These are phyloP conservation scores for Notodonta ziczac DNA, from an alignment of 2,888 invertebrate genomes.

Conservation along the genomic window DNA sequence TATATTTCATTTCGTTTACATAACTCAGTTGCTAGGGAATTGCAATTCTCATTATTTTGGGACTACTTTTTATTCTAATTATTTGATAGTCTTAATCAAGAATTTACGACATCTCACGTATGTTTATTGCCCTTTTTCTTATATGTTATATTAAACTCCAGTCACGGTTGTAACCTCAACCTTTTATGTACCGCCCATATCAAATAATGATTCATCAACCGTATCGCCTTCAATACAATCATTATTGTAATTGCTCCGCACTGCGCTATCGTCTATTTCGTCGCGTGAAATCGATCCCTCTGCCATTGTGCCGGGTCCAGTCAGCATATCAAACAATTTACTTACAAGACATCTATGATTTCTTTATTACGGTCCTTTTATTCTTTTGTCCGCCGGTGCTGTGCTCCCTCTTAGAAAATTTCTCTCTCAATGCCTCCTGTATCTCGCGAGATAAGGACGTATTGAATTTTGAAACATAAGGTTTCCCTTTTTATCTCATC, in stretches of 20 bases:
- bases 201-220: slow-evolving; percentile 47
- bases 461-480: slow-evolving; percentile 77
- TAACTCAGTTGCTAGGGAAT: neutral
- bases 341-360: slow-evolving; percentile 70
- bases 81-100: no score
- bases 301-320: slow-evolving; percentile 30
- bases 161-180: neutral
- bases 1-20: neutral
- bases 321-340: slow-evolving; percentile 74
- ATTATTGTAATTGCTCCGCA: slow-evolving; percentile 65
- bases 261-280: slow-evolving; percentile 47
- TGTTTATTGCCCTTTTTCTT: neutral
- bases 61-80: neutral
- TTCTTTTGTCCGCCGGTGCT: slow-evolving; percentile 62
- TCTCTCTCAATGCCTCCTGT: slow-evolving; percentile 57
- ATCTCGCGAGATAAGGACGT: slow-evolving; percentile 66
- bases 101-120: neutral
- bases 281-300: slow-evolving; percentile 45
- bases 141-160: no score
- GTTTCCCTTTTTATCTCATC: slow-evolving; percentile 66
- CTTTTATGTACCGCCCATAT: slow-evolving; percentile 28
- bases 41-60: neutral
- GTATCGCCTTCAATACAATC: slow-evolving; percentile 58
- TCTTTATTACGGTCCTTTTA: slow-evolving; percentile 70
- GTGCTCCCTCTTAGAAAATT: slow-evolving; percentile 58